phyloP scores from a whole-genome alignment of 2,113 vertebrate genomes.

The Phaethon lepturus region DNA sequence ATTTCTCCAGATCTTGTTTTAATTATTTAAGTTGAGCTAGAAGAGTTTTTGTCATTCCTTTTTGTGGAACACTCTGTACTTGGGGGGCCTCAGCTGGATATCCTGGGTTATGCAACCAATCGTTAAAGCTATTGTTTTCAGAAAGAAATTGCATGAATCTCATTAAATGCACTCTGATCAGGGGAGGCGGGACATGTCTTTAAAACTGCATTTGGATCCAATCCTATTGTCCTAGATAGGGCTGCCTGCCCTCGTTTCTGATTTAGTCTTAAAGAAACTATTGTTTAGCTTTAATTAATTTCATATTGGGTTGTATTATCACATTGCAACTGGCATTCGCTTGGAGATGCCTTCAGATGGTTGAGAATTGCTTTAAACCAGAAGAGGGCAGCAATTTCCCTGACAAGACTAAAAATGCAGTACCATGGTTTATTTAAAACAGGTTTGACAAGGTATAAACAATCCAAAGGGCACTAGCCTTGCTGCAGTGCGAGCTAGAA shows the following conservation, averaged over 20 bases:
- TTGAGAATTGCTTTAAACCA: constrained; percentile 20
- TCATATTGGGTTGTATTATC: constrained; percentile 40
- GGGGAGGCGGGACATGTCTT: constrained; percentile 13
- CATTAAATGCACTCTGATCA: constrained; percentile 51
- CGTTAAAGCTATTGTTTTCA: constrained; percentile 32
- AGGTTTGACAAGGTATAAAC: constrained; percentile 57
- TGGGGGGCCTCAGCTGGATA: constrained; percentile 58
- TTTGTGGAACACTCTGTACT: constrained; percentile 51
- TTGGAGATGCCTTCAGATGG: neutral
- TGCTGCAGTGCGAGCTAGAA: neutral
- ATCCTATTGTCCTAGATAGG: constrained; percentile 40
- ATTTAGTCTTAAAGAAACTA: constrained; percentile 54
- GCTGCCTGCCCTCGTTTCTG: constrained; percentile 8
- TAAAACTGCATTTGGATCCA: constrained; percentile 38
- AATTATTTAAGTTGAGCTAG: constrained; percentile 14
- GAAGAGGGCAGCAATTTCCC: constrained; percentile 80
- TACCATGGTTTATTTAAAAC: constrained; percentile 24
- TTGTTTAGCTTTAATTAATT: constrained; percentile 61
- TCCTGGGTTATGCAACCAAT: constrained; percentile 63
- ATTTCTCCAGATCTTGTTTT: constrained; percentile 12
- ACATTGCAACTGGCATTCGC: neutral
- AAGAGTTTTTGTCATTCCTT: constrained; percentile 38
- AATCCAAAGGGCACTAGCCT: constrained; percentile 37
- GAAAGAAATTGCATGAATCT: constrained; percentile 35
- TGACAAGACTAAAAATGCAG: constrained; percentile 31